These are phyloP conservation scores for Poeciliopsis turrubarensis DNA, from an alignment of 2,113 vertebrate species.

Conservation along the genomic window DNA sequence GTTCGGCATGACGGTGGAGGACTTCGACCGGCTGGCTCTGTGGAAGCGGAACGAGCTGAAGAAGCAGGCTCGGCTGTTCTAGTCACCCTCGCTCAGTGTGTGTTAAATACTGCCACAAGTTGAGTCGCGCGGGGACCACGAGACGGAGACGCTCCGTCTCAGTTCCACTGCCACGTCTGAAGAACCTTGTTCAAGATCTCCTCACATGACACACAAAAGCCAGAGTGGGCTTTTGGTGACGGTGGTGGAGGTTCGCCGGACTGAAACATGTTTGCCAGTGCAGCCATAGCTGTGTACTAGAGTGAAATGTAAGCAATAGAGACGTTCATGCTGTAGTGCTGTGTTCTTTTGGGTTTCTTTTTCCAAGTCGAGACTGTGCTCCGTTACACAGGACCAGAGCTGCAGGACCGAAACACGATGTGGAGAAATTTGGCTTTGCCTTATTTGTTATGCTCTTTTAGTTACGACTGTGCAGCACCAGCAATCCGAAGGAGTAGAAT, in stretches of 20 bases:
- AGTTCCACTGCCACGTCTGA: conserved; percentile 76
- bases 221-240: conserved; percentile 37
- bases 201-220: conserved; percentile 58
- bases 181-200: conserved; percentile 66
- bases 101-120: conserved; percentile 27
- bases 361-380: conserved; percentile 12
- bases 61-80: conserved; percentile 97
- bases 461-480: conserved; percentile 77
- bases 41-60: conserved; percentile 99
- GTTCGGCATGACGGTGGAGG: conserved; percentile 95
- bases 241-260: conserved; percentile 17
- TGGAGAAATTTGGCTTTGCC: conserved; percentile 77
- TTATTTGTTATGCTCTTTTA: conserved; percentile 76
- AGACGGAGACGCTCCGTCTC: conserved; percentile 27
- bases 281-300: conserved; percentile 27
- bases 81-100: conserved; percentile 32
- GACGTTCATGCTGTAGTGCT: conserved; percentile 49
- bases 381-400: conserved; percentile 38
- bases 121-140: conserved; percentile 8
- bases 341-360: conserved; percentile 15
- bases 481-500: conserved; percentile 79
- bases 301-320: conserved; percentile 68
- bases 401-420: conserved; percentile 38
- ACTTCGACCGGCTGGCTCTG: conserved; percentile 96
- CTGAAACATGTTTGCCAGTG: conserved; percentile 21